These are phyloP conservation scores for Trogon melanurus DNA, from an alignment of 2,113 vertebrate genomes.

Conservation along the genomic window DNA sequence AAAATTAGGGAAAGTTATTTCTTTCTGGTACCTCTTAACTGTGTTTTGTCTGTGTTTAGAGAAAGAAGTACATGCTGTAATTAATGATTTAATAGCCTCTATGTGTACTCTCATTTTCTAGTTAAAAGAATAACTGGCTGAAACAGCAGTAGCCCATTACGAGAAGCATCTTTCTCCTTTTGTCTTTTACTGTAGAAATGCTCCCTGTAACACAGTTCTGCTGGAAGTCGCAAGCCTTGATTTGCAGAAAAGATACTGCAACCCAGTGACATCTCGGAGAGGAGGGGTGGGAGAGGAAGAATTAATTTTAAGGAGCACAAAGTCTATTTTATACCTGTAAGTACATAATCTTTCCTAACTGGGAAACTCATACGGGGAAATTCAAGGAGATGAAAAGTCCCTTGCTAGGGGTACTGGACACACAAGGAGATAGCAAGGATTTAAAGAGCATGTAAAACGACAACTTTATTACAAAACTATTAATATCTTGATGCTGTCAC, in stretches of 20 bases:
- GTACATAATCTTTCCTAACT: neutral
- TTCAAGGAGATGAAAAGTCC: neutral
- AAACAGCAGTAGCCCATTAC: slow-evolving; percentile 30
- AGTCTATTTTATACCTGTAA: neutral
- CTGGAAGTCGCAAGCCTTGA: slow-evolving; percentile 18
- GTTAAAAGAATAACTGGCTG: slow-evolving; percentile 18
- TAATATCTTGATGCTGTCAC: slow-evolving; percentile 38
- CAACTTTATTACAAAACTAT: neutral
- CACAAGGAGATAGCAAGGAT: neutral
- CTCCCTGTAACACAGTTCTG: neutral
- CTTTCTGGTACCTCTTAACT: slow-evolving; percentile 34
- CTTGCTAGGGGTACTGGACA: neutral
- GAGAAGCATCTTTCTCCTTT: slow-evolving; percentile 18
- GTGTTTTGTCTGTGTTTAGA: slow-evolving; percentile 30
- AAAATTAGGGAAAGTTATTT: slow-evolving; percentile 34
- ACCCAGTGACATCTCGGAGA: neutral
- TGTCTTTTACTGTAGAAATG: slow-evolving; percentile 20
- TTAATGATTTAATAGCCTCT: slow-evolving; percentile 51
- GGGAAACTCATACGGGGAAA: neutral
- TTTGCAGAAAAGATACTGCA: slow-evolving; percentile 41
- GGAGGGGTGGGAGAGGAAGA: neutral
- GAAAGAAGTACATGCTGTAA: slow-evolving; percentile 20
- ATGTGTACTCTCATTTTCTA: slow-evolving; percentile 44
- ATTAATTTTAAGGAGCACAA: neutral
- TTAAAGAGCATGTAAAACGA: neutral